A percentile compares a stretch with the other conserved stretches of the same genome.
phyloP scores from a whole-genome alignment of 2,888 invertebrate genomes.

The Dendrolimus pini region DNA sequence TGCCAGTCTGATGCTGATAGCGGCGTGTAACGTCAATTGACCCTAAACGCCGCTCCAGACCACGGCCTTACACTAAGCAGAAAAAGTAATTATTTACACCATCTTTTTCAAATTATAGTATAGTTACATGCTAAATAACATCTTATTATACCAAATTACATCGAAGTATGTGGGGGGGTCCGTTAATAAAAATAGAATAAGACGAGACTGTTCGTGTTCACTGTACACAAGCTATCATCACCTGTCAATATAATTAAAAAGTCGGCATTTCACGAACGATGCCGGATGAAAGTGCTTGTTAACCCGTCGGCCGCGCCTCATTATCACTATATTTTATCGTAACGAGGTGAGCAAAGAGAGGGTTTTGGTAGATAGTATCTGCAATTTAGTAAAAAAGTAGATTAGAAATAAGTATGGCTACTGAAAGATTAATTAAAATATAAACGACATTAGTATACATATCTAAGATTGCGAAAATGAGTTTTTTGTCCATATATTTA shows the following conservation, averaged over 20 bases:
- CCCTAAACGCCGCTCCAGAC: too few species aligned
- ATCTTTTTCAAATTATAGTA: too few species aligned
- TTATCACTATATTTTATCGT: slow-evolving; percentile 53
- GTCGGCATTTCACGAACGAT: slow-evolving; percentile 38
- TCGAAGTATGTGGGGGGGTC: slow-evolving; percentile 12
- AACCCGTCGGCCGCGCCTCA: slow-evolving; percentile 42
- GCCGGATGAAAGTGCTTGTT: slow-evolving; percentile 56
- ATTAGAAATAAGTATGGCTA: too few species aligned
- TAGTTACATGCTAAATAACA: too few species aligned
- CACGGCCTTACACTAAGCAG: too few species aligned
- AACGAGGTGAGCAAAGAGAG: slow-evolving; percentile 32
- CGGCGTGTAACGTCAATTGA: too few species aligned
- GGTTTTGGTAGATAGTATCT: background rate
- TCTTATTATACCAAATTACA: background rate
- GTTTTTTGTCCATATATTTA: too few species aligned
- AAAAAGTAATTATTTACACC: too few species aligned
- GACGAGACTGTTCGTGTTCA: background rate
- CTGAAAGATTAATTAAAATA: too few species aligned
- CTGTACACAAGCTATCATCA: slow-evolving; percentile 27
- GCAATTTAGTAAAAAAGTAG: background rate
- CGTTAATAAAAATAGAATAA: slow-evolving; percentile 15
- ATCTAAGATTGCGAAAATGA: too few species aligned
- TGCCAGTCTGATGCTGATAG: too few species aligned
- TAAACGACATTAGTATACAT: too few species aligned
- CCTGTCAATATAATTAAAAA: slow-evolving; percentile 61